Evolutionary conservation across 2,888 invertebrate species (phyloP), one percentile per base, ranked within the genome.

Genomic region (Caenorhabditis sinica): DNA sequence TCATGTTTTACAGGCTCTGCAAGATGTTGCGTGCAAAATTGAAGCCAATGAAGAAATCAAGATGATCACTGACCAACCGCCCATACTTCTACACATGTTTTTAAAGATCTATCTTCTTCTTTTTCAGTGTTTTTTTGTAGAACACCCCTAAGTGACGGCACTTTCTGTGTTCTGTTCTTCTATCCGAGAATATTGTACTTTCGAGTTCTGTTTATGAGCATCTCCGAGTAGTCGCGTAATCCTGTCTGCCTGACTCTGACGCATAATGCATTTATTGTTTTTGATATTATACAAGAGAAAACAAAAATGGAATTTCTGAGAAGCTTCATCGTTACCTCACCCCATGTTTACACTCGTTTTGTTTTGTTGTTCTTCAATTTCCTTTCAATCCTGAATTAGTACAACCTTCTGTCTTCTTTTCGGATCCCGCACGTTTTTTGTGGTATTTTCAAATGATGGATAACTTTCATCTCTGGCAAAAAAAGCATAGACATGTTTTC

Each of bases 231-330:
- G 40, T 45, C 45, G n/a, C 28, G 1, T 68, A 68, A 68, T 68
- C 68, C 68, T 53, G 53, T 68, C 65, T 65, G 43, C 28, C n/a
- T 65, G 23, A 43, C 30, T 66, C 66, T 68, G 68, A 68, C 68
- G 53, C 68, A 53, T 51, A 68, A 68, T 68, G 8, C 30, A 51
- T 68, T 68, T 51, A 33, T 68, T 68, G 51, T 68, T 23, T 68
- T 68, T 51, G 25, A n/a, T 28, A 25, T 20, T 40, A 40, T 40
- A 6, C 40, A 5, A 13, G 17, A 20, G 17, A 33, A 43, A 33
- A 45, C 25, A 65, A 45, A 17, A 45, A 60, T 33, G n/a, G 33
- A 15, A 60, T 33, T n/a, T 58, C 30, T 30, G 30, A 58, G 30
- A 58, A 58, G 28, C 15, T 58, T 13, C 43, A 2, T 43, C 8